Base-by-base conservation (phyloP, 2,797 vertebrate genomes). In the Eurystomus glaucurus region DNA sequence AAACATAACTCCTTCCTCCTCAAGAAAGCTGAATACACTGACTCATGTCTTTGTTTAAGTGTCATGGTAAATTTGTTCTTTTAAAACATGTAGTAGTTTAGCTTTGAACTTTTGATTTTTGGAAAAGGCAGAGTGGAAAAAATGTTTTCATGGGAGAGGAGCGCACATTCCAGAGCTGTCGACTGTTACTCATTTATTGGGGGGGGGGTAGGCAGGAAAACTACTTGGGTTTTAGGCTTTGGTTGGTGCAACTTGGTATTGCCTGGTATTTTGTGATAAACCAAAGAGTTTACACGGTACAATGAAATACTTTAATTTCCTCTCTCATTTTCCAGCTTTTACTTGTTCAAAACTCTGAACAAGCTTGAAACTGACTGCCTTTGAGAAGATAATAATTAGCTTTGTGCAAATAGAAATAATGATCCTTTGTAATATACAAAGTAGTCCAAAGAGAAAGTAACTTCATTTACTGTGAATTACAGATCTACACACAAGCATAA, bases 81-180 rank as follows among this genome's bases (percentile, higher is more conserved):
- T 97, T 97, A 97, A 97, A 98, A 98, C 82, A 80, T 97, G 95
- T 93, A 96, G 94, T 97, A 98, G 91, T 97, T 95, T 84, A 97
- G 97, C 98, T 98, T 98, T 98, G 98, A 98, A 98, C 97, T 98
- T 96, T 23, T 57, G 84, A 81, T 97, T 97, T 98, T 98, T 98
- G 97, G 97, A 98, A 97, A 97, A 90, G 94, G 84, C 95, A 96
- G 81, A 94, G 94, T 22, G 96, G 98, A 98, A 98, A 57, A 98
- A 98, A 98, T 74, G 17, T 98, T 98, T 98, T 98, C 93, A 97
- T 96, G 62, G 95, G 96, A 98, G 96, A 97, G 89, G 87, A 96
- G 37, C 58, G 77, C 82, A 68, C 94, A 95, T 97, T 97, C 97
- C 97, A 97, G 95, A 96, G 96, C 95, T 96, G 90, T 96, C 75